Conservation (phyloP, 2,113 vertebrate genomes). For the Prinia subflava region DNA sequence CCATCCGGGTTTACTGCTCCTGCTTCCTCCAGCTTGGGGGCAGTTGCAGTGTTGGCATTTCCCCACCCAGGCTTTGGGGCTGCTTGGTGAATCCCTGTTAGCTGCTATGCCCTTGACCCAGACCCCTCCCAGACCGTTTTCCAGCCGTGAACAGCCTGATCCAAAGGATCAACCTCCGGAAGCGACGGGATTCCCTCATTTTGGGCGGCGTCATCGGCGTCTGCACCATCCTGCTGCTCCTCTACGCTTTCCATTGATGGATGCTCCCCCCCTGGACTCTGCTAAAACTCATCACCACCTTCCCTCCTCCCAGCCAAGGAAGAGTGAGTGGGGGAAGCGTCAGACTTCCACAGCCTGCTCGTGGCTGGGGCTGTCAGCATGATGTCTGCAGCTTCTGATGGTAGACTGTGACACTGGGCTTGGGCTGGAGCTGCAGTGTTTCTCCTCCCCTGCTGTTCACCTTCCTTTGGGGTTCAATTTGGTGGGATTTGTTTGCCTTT, state of each 20-base stretch:
- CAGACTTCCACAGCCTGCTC: conserved; percentile 31
- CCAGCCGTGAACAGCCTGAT: conserved; percentile 97
- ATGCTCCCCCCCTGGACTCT: conserved; percentile 55
- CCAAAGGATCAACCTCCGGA: conserved; percentile 94
- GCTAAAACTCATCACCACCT: conserved; percentile 30
- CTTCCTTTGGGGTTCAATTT: conserved; percentile 41
- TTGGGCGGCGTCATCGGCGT: conserved; percentile 86
- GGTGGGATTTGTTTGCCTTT: conserved; percentile 22
- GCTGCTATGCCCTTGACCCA: conserved; percentile 70
- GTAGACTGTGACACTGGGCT: conserved; percentile 17
- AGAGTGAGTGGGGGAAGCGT: neutral
- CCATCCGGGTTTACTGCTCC: neutral
- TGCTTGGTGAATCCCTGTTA: neutral
- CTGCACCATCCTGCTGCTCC: conserved; percentile 92
- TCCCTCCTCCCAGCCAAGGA: conserved; percentile 17
- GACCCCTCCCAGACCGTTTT: conserved; percentile 83
- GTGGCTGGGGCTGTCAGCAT: neutral
- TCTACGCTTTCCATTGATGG: conserved; percentile 93
- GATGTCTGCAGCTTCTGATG: conserved; percentile 14
- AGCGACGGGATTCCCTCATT: conserved; percentile 94
- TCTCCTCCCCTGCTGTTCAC: conserved; percentile 38
- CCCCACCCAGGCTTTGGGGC: neutral
- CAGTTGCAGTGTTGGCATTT: neutral
- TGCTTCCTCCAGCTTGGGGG: neutral
- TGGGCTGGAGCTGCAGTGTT: conserved; percentile 62